phyloP scores from a whole-genome alignment of 2,888 invertebrate genomes.

The Drosophila nr. medialis region DNA sequence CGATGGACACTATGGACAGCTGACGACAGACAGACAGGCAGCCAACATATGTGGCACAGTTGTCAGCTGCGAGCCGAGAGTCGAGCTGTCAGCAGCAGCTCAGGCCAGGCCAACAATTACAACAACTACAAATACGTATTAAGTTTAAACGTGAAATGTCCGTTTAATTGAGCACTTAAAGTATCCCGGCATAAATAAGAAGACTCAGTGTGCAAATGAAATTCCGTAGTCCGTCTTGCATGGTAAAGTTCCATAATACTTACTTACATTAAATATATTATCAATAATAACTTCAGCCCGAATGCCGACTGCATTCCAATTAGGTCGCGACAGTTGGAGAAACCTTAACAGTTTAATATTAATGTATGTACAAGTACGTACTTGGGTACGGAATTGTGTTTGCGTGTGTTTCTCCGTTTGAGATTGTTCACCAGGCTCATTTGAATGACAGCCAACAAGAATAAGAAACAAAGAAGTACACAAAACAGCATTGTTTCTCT shows the following conservation, averaged over 20 bases:
- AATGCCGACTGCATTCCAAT: slow-evolving; percentile 62
- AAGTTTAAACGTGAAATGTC: slow-evolving; percentile 40
- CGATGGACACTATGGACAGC: slow-evolving; percentile 32
- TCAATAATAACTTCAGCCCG: slow-evolving; percentile 62
- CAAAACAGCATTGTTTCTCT: background rate
- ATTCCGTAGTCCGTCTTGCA: slow-evolving; percentile 20
- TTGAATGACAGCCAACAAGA: slow-evolving; percentile 58
- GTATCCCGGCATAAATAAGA: slow-evolving; percentile 30
- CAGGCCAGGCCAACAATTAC: slow-evolving; percentile 34
- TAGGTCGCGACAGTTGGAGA: slow-evolving; percentile 36
- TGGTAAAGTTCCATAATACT: slow-evolving; percentile 17
- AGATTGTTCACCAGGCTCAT: slow-evolving; percentile 52
- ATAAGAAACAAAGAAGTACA: background rate
- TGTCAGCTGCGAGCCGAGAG: slow-evolving; percentile 9
- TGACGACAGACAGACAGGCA: slow-evolving; percentile 3
- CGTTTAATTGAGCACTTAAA: slow-evolving; percentile 58
- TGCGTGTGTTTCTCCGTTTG: slow-evolving; percentile 46
- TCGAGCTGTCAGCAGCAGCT: slow-evolving; percentile 40
- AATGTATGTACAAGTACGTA: slow-evolving; percentile 41
- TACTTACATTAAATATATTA: slow-evolving; percentile 29
- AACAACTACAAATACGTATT: slow-evolving; percentile 18
- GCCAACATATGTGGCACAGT: slow-evolving; percentile 32
- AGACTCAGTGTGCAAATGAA: slow-evolving; percentile 27
- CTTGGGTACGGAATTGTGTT: slow-evolving; percentile 10
- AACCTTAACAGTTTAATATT: slow-evolving; percentile 56